These are phyloP conservation scores for Trachops cirrhosus DNA, from an alignment of 2,797 vertebrate species.

Conservation along the genomic window DNA sequence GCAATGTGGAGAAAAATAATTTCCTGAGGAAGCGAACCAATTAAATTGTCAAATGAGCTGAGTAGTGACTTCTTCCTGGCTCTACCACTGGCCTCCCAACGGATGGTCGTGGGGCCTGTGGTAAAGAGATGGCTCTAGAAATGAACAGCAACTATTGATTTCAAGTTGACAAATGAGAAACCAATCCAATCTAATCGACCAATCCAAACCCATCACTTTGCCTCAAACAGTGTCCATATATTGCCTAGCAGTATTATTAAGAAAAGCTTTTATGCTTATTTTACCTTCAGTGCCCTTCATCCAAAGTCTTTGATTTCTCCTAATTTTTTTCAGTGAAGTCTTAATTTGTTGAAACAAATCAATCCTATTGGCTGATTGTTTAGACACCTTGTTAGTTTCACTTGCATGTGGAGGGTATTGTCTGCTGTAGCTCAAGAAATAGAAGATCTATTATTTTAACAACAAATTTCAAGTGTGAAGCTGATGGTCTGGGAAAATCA, in stretches of 20 bases:
- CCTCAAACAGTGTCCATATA: constrained; percentile 20
- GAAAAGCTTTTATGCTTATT: constrained; percentile 28
- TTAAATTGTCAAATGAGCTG: constrained; percentile 46
- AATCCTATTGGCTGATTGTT: not conserved
- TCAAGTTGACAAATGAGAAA: constrained; percentile 56
- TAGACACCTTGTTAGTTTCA: not conserved
- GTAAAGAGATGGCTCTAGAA: constrained; percentile 51
- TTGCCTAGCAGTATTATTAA: constrained; percentile 13
- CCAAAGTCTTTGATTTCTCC: not conserved
- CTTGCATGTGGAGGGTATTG: rapidly evolving
- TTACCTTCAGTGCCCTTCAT: constrained; percentile 46
- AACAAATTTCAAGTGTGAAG: not conserved
- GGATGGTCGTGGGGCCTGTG: constrained; percentile 44
- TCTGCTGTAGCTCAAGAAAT: not conserved
- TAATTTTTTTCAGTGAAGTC: not conserved
- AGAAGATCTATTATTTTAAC: not conserved
- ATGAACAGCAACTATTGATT: constrained; percentile 59
- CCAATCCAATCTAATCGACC: constrained; percentile 34
- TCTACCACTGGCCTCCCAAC: constrained; percentile 28
- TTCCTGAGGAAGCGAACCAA: constrained; percentile 49
- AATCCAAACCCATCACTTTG: constrained; percentile 32
- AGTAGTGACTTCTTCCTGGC: not conserved
- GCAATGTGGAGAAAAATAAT: not conserved
- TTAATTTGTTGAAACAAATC: constrained; percentile 1
- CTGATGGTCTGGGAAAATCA: not conserved